These are phyloP conservation scores for Pocillopora meandrina DNA, from an alignment of 92 coral and sea anemone genomes.

Conservation along the genomic window DNA sequence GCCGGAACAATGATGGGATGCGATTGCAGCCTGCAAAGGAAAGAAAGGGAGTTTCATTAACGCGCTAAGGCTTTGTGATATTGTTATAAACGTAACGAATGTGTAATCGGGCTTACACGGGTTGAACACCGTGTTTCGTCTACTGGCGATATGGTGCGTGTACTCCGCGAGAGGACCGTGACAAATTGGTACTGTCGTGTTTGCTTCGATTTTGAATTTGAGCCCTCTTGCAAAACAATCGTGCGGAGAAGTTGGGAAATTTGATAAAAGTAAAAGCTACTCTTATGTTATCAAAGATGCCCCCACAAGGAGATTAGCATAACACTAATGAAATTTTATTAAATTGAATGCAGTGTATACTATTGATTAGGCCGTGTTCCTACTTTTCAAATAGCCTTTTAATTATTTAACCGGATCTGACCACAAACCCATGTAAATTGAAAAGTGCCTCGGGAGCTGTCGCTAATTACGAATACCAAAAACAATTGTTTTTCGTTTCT, in stretches of 20 bases:
- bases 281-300: constrained; percentile 70
- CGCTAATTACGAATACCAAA: constrained; percentile 81
- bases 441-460: constrained; percentile 81
- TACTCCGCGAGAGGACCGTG: constrained; percentile 9
- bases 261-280: constrained; percentile 64
- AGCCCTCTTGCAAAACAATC: constrained; percentile 49
- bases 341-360: constrained; percentile 85
- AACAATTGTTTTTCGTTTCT: constrained; percentile 70
- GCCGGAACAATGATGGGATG: constrained; percentile 28
- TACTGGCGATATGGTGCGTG: constrained; percentile 6
- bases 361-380: constrained; percentile 83
- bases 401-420: constrained; percentile 94
- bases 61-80: constrained; percentile 23
- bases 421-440: constrained; percentile 88
- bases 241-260: constrained; percentile 42
- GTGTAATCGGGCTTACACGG: not conserved
- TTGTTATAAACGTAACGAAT: constrained; percentile 17
- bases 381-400: constrained; percentile 93
- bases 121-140: not conserved
- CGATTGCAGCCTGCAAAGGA: constrained; percentile 30
- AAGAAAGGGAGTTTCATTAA: constrained; percentile 43
- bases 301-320: constrained; percentile 82
- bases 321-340: constrained; percentile 93
- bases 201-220: constrained; percentile 36
- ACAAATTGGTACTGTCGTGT: constrained; percentile 10